Evolutionary conservation across 2,113 vertebrate genomes (phyloP).

Genomic region (Stomatorhinus ivindoensis): DNA sequence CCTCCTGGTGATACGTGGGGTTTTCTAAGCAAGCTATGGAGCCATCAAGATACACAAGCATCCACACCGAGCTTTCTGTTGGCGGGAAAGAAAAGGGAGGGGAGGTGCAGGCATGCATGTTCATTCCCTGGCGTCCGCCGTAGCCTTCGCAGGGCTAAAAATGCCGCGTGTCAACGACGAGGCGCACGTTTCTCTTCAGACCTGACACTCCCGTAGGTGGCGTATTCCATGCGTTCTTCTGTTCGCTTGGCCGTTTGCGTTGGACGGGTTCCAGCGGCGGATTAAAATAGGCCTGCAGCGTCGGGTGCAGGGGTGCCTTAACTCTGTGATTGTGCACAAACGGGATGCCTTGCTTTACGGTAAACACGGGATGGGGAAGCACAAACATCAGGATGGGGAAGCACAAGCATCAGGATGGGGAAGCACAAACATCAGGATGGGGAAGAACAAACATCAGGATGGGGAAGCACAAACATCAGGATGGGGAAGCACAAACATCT

Average conservation of each 20-base stretch:
- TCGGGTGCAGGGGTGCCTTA: background rate
- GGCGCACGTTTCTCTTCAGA: background rate
- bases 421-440: background rate
- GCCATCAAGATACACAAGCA: background rate
- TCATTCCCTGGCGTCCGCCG: background rate
- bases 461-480: background rate
- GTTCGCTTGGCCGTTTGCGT: background rate
- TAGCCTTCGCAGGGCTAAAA: background rate
- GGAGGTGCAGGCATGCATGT: background rate
- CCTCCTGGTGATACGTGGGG: background rate
- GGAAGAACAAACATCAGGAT: background rate
- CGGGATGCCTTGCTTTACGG: background rate
- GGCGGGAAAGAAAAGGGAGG: background rate
- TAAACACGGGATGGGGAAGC: background rate
- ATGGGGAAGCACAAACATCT: background rate
- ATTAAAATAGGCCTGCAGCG: background rate
- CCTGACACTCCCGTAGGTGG: background rate
- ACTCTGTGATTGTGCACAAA: background rate
- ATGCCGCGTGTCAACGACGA: background rate
- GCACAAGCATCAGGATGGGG: background rate
- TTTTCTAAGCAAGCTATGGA: background rate
- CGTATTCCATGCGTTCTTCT: background rate
- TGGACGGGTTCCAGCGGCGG: background rate
- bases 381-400: background rate
- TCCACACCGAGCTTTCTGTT: background rate